Evolutionary conservation across 2,888 invertebrate species (phyloP).

Genomic region (Apeira syringaria): DNA sequence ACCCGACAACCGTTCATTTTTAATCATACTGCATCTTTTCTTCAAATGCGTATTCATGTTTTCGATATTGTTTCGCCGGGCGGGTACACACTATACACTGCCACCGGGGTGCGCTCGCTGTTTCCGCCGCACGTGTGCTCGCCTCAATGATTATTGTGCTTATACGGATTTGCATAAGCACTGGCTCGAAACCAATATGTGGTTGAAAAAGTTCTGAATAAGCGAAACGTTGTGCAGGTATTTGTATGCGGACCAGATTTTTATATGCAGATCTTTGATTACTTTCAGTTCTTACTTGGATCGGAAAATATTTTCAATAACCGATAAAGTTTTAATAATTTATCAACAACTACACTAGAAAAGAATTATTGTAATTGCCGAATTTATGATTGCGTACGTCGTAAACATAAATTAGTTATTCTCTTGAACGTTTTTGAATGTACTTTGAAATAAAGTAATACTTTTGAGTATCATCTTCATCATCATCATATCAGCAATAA

Average conservation of each 20-base stretch:
- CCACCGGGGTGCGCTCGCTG: conserved; percentile 39
- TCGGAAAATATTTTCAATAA: too few relatives aligned
- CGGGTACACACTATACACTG: conserved; percentile 45
- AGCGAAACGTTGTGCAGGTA: background rate
- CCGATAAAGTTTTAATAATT: too few relatives aligned
- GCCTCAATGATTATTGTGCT: conserved; percentile 73
- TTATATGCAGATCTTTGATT: conserved; percentile 1
- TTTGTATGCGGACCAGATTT: background rate
- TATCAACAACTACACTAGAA: too few relatives aligned
- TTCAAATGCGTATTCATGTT: conserved; percentile 61
- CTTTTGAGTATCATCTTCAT: too few relatives aligned
- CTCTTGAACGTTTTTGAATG: too few relatives aligned
- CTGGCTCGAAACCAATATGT: conserved; percentile 24
- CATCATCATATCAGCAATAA: too few relatives aligned
- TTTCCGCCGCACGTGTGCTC: conserved; percentile 67
- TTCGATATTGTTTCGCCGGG: conserved; percentile 68
- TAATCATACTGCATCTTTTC: conserved; percentile 50
- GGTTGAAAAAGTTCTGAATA: conserved; percentile 12
- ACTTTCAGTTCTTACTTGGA: too few relatives aligned
- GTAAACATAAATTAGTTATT: too few relatives aligned
- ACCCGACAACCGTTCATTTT: conserved; percentile 31
- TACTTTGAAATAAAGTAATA: too few relatives aligned
- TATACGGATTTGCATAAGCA: conserved; percentile 42
- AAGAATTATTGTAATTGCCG: too few relatives aligned
- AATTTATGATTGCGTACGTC: too few relatives aligned